Evolutionary conservation across 2,888 invertebrate species (phyloP), one percentile per base, ranked within the genome.

Genomic region (Lumbricus terrestris): DNA sequence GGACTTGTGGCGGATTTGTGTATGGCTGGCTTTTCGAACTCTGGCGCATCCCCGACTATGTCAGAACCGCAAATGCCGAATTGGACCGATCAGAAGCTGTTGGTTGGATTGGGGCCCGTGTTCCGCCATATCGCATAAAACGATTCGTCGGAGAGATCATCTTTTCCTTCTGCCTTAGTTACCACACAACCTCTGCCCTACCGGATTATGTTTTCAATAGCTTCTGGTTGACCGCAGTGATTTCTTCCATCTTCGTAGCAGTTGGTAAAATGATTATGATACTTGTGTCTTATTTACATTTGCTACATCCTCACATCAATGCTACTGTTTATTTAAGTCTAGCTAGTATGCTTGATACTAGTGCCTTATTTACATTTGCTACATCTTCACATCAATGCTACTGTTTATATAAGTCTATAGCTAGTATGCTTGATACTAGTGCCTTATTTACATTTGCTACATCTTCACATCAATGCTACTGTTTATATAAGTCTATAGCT

Each of bases 31-130:
- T 83, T 35, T 18, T 16, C 34, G 83, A 83, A 35, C 5, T 33
- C n/a, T 83, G 83, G 83, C 83, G 83, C 15, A 83, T 83, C 35
- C 83, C 83, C 13, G 83, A 83, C 33, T 83, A 83, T 35, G 83
- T 83, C 34, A 35, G 34, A 35, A 83, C 83, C 16, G 83, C 83
- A 35, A 83, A 83, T 35, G n/a, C 6, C 16, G 83, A 83, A 34
- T 4, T 33, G 34, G 83, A 83, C n/a, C 15, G 20, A 4, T 34
- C 33, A 33, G 54, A 23, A 54, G 29, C 29, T 54, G 2, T 54
- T 29, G 23, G 11, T 3, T 54, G 23, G 54, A 3, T 3, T 29
- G 20, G 20, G 2, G 83, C 13, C 33, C 34, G 35, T 33, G 34
- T 34, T n/a, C 35, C 83, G 20, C 33, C 83, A 35, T 83, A 34